A percentile compares a stretch with the other conserved stretches of the same genome.
Evolutionary conservation across 1,140 invertebrate genomes (phyloP).

Genomic region (Sweltsa coloradensis): DNA sequence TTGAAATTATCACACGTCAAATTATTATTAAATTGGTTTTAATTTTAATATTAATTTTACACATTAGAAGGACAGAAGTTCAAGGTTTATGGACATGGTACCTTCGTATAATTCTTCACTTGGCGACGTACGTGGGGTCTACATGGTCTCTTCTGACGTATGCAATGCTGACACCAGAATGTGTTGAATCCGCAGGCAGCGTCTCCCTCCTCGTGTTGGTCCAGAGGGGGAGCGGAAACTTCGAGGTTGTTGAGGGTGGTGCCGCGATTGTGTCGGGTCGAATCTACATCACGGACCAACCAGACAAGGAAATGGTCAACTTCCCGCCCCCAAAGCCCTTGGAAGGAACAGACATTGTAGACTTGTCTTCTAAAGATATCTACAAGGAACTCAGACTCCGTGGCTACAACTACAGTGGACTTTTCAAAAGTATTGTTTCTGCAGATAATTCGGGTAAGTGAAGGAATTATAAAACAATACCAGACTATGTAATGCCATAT

Average conservation of each 20-base stretch:
- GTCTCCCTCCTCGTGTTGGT: no score
- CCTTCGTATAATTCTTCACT: no score
- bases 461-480: background rate
- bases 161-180: no score
- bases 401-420: constrained; percentile 80
- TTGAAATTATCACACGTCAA: no score
- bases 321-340: constrained; percentile 26
- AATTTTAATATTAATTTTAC: no score
- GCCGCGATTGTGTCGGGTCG: constrained; percentile 60
- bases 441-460: constrained; percentile 31
- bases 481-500: background rate
- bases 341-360: constrained; percentile 21
- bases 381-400: constrained; percentile 85
- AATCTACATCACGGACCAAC: constrained; percentile 40
- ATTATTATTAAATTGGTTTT: no score
- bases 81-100: no score
- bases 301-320: constrained; percentile 29
- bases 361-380: constrained; percentile 48
- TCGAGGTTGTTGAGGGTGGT: constrained; percentile 73
- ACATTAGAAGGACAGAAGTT: no score
- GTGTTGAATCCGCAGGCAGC: no score
- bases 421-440: constrained; percentile 54
- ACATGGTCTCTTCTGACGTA: no score
- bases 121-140: no score
- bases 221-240: constrained; percentile 67